A percentile compares a stretch with the other conserved stretches of the same genome.
Evolutionary conservation across 1,140 invertebrate genomes (phyloP).

Genomic region (Drepana arcuata): DNA sequence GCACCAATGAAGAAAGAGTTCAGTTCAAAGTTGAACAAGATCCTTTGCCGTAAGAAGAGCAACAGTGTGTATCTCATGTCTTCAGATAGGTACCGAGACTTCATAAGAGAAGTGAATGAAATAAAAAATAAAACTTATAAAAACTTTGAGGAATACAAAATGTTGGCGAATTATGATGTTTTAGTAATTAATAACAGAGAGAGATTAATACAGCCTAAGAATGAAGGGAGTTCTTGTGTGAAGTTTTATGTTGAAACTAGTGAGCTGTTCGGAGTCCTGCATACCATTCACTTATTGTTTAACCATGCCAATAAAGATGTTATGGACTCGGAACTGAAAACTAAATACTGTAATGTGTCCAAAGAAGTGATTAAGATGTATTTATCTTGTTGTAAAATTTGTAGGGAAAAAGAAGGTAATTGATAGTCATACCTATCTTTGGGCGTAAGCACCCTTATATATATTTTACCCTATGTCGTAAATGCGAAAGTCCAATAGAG

Average conservation of each 20-base stretch:
- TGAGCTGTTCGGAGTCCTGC: constrained; percentile 41
- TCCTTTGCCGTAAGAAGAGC: constrained; percentile 35
- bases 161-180: constrained; percentile 44
- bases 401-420: constrained; percentile 20
- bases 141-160: constrained; percentile 39
- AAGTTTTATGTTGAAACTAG: constrained; percentile 43
- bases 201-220: constrained; percentile 32
- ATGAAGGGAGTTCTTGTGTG: constrained; percentile 16
- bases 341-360: constrained; percentile 52
- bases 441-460: too few relatives aligned
- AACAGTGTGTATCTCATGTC: constrained; percentile 39
- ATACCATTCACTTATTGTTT: constrained; percentile 49
- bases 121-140: constrained; percentile 32
- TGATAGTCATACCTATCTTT: too few relatives aligned
- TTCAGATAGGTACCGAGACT: constrained; percentile 27
- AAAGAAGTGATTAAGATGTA: constrained; percentile 50
- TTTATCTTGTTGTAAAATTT: constrained; percentile 33
- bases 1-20: constrained; percentile 37
- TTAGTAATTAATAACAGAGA: constrained; percentile 29
- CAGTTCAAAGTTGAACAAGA: constrained; percentile 28
- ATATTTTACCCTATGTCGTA: too few relatives aligned
- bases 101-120: constrained; percentile 36
- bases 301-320: constrained; percentile 34
- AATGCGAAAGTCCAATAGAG: too few relatives aligned
- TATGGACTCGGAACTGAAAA: constrained; percentile 39